Evolutionary conservation across 2,113 vertebrate genomes (phyloP), one percentile per base, ranked within the genome.

Genomic region (Sebastes schlegelii): DNA sequence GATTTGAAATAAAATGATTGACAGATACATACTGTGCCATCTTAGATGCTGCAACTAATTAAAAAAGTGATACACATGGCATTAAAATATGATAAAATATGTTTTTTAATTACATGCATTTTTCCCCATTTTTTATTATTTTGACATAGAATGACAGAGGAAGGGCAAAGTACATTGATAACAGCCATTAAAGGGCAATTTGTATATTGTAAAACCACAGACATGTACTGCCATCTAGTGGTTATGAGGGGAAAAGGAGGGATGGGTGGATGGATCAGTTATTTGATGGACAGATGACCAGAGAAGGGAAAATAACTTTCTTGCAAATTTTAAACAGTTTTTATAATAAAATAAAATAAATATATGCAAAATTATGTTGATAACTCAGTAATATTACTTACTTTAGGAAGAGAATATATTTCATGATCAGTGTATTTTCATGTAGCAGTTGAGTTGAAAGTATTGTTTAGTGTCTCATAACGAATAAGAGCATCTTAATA

Each of bases 191-290:
- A 77, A 88, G 54, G 55, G 74, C 49, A 57, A 19, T 45, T 1
- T 51, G 42, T 62, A 12, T 40, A 2, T 23, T 16, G 52, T 45
- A 55, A 72, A 89, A 84, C 17, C 23, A 79, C 81, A 87, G 92
- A 74, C 84, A 65, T 94, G 45, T 89, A 93, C 83, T 93, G 95
- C 93, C 95, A 95, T 92, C 95, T 95, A 88, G 90, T 94, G 95
- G 86, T 67, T 0, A 43, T 14, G 2, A 21, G 7, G 80, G 21
- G 23, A 34, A 61, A 5, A 42, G 26, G 63, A 46, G 17, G 34
- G 51, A 57, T 58, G 21, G 23, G 5, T 58, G 45, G 16, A 40
- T 62, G 21, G 23, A 65, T 74, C 57, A 60, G 4, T 42, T 62
- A 17, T 49, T 65, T 83, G 46, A 55, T 81, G 34, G 23, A 83